Percentiles rank a stretch among this genome's conserved stretches.
These are phyloP conservation scores for Scaeva pyrastri DNA, from an alignment of 2,888 invertebrate genomes.

Conservation along the genomic window DNA sequence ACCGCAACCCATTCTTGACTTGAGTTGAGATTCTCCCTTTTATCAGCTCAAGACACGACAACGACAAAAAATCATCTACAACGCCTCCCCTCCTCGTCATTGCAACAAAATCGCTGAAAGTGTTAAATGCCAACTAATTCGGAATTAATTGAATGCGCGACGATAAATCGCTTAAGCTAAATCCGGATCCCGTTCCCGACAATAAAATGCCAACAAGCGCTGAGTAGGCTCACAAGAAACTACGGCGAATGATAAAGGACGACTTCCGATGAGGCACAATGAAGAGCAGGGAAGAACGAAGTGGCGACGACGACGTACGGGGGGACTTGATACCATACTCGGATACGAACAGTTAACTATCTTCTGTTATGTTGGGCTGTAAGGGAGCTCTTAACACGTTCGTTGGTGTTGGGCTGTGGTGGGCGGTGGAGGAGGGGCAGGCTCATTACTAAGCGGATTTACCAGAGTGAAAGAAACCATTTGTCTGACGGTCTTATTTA, in stretches of 20 bases:
- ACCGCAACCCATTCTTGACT: too few species aligned
- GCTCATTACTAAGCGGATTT: constrained; percentile 67
- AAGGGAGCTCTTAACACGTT: not conserved
- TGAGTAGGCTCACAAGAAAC: constrained; percentile 47
- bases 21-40: constrained; percentile 11
- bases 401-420: not conserved
- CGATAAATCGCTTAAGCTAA: constrained; percentile 70
- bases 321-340: not conserved
- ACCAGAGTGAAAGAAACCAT: constrained; percentile 65
- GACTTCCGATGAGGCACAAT: constrained; percentile 30
- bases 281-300: not conserved
- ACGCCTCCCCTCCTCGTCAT: not conserved
- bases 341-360: constrained; percentile 24
- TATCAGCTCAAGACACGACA: constrained; percentile 59
- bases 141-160: constrained; percentile 74
- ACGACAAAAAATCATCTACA: constrained; percentile 22
- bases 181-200: constrained; percentile 66
- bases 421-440: not conserved
- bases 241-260: constrained; percentile 33
- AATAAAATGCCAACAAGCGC: constrained; percentile 62
- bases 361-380: not conserved
- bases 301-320: too few species aligned
- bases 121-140: constrained; percentile 72
- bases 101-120: constrained; percentile 12
- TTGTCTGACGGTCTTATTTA: constrained; percentile 72